Evolutionary conservation across 2,797 vertebrate species (phyloP), one percentile per base, ranked within the genome.

Genomic region (Enteromius paludinosus): DNA sequence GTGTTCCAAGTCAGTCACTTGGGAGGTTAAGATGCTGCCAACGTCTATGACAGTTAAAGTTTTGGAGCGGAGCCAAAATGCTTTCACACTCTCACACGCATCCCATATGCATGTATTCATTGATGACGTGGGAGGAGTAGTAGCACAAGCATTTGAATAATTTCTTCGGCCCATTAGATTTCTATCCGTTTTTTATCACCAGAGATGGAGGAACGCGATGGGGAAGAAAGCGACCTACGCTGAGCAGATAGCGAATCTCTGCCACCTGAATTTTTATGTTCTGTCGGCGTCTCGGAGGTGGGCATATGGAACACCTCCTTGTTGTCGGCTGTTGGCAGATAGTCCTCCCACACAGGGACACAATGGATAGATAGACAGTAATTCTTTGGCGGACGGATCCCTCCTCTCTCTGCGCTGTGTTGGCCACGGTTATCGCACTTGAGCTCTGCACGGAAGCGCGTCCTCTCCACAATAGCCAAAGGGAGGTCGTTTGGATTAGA

Each of bases 401-500:
- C 69, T 83, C 47, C 74, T 76, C 65, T 69, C 64, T 43, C 66
- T 61, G 65, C 35, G 70, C 47, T 76, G 74, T 70, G 65, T 35
- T 59, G 65, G 83, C 76, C 59, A 64, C 41, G 78, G 86, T 88
- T 89, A 88, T 89, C 86, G 18, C 66, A 78, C 80, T 83, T 79
- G 86, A 70, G 73, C 85, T 81, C 45, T 62, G 74, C 69, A 81
- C 82, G 43, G 79, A 82, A 79, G 84, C 62, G 25, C 72, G 59
- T 76, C 72, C 59, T 64, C 47, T 45, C 62, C 84, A 87, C 86
- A 89, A 88, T 87, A 84, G 82, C 79, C 86, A 82, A 56, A 65
- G 88, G 81, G 85, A 83, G 87, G 84, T 88, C 77, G 76, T 89
- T 90, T 86, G 87, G 84, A 87, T 84, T 85, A 76, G 76, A 89